Conservation (phyloP, 2,888 invertebrate genomes). For the Merodon equestris region DNA sequence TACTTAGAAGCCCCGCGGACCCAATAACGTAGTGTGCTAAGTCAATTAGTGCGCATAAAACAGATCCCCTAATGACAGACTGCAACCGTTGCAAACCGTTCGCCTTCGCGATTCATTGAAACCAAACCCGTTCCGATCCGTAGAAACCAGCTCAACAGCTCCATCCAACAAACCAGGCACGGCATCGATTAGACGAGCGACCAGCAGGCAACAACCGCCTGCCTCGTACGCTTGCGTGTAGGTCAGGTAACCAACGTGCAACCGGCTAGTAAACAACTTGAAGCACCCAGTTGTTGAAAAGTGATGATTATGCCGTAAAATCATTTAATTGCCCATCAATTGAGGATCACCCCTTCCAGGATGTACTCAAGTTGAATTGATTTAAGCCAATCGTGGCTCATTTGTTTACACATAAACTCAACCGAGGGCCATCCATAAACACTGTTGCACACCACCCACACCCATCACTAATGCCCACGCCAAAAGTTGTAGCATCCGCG, state of each 20-base stretch:
- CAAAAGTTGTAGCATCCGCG: neutral
- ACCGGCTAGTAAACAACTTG: constrained; percentile 56
- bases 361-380: constrained; percentile 40
- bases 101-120: constrained; percentile 17
- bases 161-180: constrained; percentile 7
- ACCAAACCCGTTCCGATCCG: constrained; percentile 52
- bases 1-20: constrained; percentile 60
- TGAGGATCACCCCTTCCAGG: constrained; percentile 60
- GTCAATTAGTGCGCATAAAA: constrained; percentile 67
- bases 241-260: constrained; percentile 19
- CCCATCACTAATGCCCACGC: too few relatives aligned
- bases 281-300: constrained; percentile 55
- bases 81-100: constrained; percentile 47
- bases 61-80: constrained; percentile 66
- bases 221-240: constrained; percentile 43
- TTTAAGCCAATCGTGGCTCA: constrained; percentile 30
- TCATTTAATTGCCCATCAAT: constrained; percentile 68
- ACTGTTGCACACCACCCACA: too few relatives aligned
- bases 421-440: neutral
- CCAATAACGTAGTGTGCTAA: constrained; percentile 67
- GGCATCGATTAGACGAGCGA: constrained; percentile 1
- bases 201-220: too few relatives aligned
- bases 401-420: constrained; percentile 19
- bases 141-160: neutral
- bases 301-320: constrained; percentile 67